Evolutionary conservation across 2,113 vertebrate species (phyloP).

Genomic region (Varanus salvator): DNA sequence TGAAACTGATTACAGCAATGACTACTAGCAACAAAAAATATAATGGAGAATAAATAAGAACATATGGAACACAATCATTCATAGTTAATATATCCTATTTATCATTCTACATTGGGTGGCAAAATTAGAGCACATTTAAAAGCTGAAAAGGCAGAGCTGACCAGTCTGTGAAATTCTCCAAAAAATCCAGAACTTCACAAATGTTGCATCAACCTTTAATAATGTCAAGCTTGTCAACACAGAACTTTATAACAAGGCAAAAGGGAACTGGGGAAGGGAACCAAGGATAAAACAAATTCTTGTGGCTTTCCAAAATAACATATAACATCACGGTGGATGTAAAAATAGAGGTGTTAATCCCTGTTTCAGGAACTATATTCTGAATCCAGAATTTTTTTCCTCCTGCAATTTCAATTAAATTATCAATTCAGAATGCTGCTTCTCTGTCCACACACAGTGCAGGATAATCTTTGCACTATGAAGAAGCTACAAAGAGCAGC

Average conservation of each 20-base stretch:
- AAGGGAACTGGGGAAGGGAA: background rate
- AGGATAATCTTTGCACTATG: background rate
- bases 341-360: conserved; percentile 4
- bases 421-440: background rate
- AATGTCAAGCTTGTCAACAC: conserved; percentile 9
- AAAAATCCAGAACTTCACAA: background rate
- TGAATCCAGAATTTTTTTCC: conserved; percentile 13
- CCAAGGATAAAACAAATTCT: background rate
- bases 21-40: too few relatives aligned
- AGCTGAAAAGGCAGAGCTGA: too few relatives aligned
- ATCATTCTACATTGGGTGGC: too few relatives aligned
- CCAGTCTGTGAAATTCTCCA: background rate
- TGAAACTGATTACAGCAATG: too few relatives aligned
- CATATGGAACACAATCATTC: too few relatives aligned
- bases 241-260: conserved; percentile 11
- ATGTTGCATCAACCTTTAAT: background rate
- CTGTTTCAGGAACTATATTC: conserved; percentile 18
- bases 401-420: background rate
- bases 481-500: background rate
- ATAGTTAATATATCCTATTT: too few relatives aligned
- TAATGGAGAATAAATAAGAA: too few relatives aligned
- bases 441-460: background rate
- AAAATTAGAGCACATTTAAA: too few relatives aligned
- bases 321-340: conserved; percentile 6
- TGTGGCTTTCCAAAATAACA: conserved; percentile 26